Percentiles rank a stretch among this genome's conserved stretches.
Conservation (phyloP, 2,888 invertebrate genomes). For the Diarsia dahlii region DNA sequence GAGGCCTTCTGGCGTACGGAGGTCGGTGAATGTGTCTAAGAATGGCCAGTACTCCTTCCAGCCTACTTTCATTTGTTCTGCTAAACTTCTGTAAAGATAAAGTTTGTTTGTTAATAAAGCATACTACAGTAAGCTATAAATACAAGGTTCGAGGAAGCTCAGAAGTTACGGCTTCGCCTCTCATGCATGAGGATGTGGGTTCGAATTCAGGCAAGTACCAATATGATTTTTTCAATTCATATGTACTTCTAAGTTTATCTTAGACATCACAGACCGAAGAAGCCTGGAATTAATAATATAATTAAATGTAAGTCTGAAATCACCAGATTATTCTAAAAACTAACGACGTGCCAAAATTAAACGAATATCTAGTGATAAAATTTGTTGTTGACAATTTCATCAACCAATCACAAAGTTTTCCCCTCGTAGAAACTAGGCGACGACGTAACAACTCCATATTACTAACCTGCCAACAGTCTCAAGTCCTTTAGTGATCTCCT, state of each 20-base stretch:
- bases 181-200: background rate
- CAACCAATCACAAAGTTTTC: background rate
- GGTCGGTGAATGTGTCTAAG: conserved; percentile 94
- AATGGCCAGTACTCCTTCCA: conserved; percentile 99
- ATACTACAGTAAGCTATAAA: background rate
- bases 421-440: background rate
- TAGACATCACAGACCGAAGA: too few species aligned
- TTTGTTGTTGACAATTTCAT: background rate
- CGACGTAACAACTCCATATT: too few species aligned
- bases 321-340: background rate
- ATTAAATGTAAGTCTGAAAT: too few species aligned
- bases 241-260: too few species aligned
- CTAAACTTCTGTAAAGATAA: conserved; percentile 89
- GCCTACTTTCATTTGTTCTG: conserved; percentile 93
- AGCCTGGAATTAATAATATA: too few species aligned
- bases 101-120: background rate
- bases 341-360: background rate
- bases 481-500: conserved; percentile 96
- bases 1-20: conserved; percentile 94
- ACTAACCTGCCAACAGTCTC: conserved; percentile 94
- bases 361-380: too few species aligned
- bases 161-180: background rate
- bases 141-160: background rate
- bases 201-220: too few species aligned
- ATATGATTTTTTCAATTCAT: background rate